These are phyloP conservation scores for Paramacrobiotus metropolitanus DNA, from an alignment of 1,140 invertebrate genomes.

Conservation along the genomic window DNA sequence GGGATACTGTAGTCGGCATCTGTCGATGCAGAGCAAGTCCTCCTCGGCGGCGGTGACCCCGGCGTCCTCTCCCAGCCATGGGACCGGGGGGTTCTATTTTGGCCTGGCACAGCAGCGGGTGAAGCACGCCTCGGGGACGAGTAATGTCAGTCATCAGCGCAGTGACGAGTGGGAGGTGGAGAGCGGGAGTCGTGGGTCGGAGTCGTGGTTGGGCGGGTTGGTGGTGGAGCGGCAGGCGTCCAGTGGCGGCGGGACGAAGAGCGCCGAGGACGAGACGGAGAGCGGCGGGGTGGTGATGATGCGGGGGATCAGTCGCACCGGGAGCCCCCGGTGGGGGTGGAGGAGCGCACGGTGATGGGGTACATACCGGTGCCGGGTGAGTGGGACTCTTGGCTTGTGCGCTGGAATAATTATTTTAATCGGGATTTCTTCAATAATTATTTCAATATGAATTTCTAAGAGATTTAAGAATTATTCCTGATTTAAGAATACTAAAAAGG, in stretches of 20 bases:
- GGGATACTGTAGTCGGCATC: conserved; percentile 82
- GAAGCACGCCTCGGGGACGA: conserved; percentile 7
- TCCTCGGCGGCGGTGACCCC: conserved; percentile 3
- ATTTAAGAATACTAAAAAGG: no score
- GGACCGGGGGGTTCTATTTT: background rate
- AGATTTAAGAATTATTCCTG: no score
- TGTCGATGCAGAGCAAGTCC: conserved; percentile 54
- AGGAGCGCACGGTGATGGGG: no score
- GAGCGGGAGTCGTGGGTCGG: background rate
- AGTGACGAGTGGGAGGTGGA: conserved; percentile 1
- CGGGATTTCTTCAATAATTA: no score
- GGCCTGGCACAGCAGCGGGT: conserved; percentile 4
- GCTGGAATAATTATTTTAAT: no score
- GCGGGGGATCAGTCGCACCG: no score
- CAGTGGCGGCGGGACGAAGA: background rate
- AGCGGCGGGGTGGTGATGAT: no score
- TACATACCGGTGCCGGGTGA: no score
- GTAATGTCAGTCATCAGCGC: background rate
- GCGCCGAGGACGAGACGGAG: no score
- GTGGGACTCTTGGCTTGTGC: no score
- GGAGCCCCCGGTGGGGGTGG: no score
- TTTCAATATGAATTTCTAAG: no score
- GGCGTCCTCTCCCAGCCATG: background rate
- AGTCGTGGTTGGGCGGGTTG: background rate
- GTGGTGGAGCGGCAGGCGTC: background rate